Evolutionary conservation across 2,113 vertebrate species (phyloP).

Genomic region (Tachysurus fulvidraco): DNA sequence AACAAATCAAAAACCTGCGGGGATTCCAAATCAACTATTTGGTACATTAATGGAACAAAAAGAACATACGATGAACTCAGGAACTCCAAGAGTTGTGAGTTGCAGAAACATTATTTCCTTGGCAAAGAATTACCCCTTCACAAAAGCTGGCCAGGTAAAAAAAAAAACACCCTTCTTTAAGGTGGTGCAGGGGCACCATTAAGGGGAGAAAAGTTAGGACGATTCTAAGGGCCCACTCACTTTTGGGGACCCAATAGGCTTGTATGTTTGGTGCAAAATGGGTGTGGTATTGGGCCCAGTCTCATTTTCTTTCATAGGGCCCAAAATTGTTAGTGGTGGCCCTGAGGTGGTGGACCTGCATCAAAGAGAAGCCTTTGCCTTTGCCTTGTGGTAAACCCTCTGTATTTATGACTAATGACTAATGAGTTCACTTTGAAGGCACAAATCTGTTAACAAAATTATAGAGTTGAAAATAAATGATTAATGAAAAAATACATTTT

Average conservation of each 20-base stretch:
- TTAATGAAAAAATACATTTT: not conserved
- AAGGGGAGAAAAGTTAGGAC: no score
- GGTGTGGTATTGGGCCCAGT: no score
- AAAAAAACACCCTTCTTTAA: not conserved
- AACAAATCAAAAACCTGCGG: not conserved
- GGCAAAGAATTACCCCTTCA: conserved; percentile 1
- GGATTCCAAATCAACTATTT: not conserved
- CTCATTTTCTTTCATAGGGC: no score
- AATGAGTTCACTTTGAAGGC: not conserved
- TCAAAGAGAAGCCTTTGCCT: not conserved
- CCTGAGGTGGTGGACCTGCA: not conserved
- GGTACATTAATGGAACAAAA: not conserved
- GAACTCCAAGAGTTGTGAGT: not conserved
- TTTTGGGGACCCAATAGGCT: no score
- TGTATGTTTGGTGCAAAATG: no score
- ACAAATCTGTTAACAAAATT: not conserved
- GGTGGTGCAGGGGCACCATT: not conserved
- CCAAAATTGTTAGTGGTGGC: no score
- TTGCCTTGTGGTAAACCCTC: no score
- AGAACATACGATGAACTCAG: not conserved
- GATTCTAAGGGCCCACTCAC: no score
- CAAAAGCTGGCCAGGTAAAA: not conserved
- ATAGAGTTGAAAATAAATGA: not conserved
- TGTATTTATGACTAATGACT: no score
- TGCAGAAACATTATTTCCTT: not conserved